These are phyloP conservation scores for Nansenia antarctica DNA, from an alignment of 2,113 vertebrate genomes.

Conservation along the genomic window DNA sequence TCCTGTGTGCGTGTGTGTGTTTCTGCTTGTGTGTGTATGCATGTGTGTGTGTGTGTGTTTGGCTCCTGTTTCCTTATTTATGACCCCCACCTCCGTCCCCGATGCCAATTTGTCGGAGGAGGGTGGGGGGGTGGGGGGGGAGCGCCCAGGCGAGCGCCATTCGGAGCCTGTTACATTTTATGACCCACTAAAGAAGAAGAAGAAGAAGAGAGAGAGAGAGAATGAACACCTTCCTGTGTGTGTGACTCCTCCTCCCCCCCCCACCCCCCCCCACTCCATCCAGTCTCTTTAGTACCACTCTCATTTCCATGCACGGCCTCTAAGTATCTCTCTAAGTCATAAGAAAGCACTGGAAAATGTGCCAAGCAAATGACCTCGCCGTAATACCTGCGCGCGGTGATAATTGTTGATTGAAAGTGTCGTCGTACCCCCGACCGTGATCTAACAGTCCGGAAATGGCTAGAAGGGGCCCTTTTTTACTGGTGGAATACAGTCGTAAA, in stretches of 20 bases:
- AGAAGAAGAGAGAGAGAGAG: constrained; percentile 49
- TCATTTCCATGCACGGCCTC: neutral
- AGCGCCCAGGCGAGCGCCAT: constrained; percentile 51
- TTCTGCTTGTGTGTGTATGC: neutral
- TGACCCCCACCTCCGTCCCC: constrained; percentile 68
- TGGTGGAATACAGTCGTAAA: constrained; percentile 65
- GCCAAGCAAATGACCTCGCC: neutral
- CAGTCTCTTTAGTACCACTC: neutral
- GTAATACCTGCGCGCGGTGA: neutral
- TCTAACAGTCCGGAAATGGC: neutral
- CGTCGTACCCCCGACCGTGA: neutral
- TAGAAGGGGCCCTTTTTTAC: no score
- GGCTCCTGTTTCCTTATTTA: constrained; percentile 74
- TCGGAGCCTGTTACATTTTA: constrained; percentile 73
- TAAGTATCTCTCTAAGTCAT: neutral
- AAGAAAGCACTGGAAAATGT: neutral
- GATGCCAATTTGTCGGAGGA: constrained; percentile 63
- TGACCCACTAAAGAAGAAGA: constrained; percentile 67
- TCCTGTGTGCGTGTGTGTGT: neutral
- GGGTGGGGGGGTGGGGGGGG: constrained; percentile 17
- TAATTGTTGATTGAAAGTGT: neutral
- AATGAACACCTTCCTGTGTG: constrained; percentile 66
- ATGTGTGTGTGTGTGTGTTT: constrained; percentile 34
- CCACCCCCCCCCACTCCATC: neutral
- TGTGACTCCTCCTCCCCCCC: constrained; percentile 56